Evolutionary conservation across 2,888 invertebrate genomes (phyloP).

Genomic region (Tribolium freemani): DNA sequence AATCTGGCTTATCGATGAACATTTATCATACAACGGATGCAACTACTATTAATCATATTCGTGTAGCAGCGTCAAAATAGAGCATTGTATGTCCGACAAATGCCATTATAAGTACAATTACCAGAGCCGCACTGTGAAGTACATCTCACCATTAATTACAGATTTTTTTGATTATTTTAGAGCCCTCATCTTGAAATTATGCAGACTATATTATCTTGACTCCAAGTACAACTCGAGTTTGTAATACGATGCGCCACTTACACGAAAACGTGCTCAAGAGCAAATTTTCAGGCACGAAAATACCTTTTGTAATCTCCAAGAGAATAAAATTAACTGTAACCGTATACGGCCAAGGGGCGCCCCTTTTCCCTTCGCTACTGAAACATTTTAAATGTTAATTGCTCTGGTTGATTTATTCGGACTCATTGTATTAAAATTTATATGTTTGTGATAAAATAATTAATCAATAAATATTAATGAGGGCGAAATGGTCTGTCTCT

Average conservation of each 20-base stretch:
- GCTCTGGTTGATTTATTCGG: no score
- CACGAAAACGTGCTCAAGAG: conserved; percentile 58
- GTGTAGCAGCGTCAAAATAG: conserved; percentile 25
- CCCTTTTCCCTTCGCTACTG: no score
- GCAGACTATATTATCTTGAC: conserved; percentile 39
- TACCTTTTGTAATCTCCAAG: conserved; percentile 53
- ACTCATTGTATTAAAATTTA: no score
- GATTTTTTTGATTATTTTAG: background rate
- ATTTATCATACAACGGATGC: conserved; percentile 38
- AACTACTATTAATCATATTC: conserved; percentile 34
- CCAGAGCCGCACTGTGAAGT: conserved; percentile 17
- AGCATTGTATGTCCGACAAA: conserved; percentile 23
- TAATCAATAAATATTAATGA: conserved; percentile 1
- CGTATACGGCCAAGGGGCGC: conserved; percentile 17
- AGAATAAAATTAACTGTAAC: conserved; percentile 41
- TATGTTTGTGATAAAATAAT: background rate
- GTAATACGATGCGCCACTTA: conserved; percentile 55
- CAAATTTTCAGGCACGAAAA: conserved; percentile 58
- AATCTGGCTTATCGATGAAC: conserved; percentile 30
- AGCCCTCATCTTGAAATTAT: conserved; percentile 35
- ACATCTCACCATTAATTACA: conserved; percentile 17
- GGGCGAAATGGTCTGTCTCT: background rate
- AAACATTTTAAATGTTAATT: no score
- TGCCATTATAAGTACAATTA: conserved; percentile 13
- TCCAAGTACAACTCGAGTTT: conserved; percentile 41